Evolutionary conservation across 2,113 vertebrate species (phyloP).

Genomic region (Corythaixoides concolor): DNA sequence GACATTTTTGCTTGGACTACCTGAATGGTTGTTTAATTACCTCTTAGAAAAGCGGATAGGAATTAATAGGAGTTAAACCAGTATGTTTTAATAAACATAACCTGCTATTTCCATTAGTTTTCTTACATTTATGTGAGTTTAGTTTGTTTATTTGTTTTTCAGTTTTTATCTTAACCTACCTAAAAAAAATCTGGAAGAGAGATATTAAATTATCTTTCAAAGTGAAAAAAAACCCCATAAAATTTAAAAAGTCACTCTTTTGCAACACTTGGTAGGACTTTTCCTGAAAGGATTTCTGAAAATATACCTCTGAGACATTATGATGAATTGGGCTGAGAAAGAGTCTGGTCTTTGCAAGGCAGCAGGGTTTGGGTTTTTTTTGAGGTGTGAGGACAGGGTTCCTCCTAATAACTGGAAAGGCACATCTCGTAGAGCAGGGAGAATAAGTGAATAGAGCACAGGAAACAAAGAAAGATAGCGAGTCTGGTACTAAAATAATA

Average conservation of each 20-base stretch:
- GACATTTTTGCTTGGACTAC: neutral
- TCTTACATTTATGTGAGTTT: neutral
- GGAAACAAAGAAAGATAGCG: neutral
- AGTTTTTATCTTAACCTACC: neutral
- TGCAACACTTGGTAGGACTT: neutral
- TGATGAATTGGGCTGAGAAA: neutral
- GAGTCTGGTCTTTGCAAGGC: neutral
- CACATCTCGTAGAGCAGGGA: neutral
- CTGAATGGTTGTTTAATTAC: neutral
- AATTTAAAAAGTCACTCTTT: neutral
- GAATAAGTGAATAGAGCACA: neutral
- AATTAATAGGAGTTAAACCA: neutral
- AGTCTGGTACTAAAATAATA: neutral
- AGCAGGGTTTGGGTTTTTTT: neutral
- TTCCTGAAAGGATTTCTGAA: neutral
- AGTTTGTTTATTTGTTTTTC: neutral
- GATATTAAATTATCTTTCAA: neutral
- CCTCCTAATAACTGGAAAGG: neutral
- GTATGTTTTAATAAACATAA: neutral
- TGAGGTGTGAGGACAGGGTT: neutral
- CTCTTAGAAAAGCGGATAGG: neutral
- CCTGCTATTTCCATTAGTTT: neutral
- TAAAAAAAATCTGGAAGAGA: neutral
- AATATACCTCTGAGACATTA: neutral
- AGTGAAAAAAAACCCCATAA: accelerated